phyloP scores from a whole-genome alignment of 2,797 vertebrate species.

The Coreius guichenoti region DNA sequence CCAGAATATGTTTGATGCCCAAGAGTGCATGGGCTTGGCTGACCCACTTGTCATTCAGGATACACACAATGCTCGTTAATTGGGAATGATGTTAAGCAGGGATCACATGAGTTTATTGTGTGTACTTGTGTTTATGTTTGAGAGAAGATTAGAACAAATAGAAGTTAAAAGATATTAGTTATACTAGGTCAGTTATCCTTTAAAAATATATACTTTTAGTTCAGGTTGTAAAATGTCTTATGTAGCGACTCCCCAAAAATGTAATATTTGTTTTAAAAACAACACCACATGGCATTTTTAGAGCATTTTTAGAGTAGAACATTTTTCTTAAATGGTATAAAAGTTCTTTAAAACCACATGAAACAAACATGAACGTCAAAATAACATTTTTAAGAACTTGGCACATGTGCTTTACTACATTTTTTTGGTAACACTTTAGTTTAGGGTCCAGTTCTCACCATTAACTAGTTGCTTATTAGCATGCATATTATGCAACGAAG shows the following conservation, averaged over 20 bases:
- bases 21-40: constrained; percentile 26
- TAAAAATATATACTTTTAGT: neutral
- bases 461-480: too few species aligned
- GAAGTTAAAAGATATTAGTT: neutral
- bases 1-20: constrained; percentile 35
- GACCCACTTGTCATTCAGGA: constrained; percentile 18
- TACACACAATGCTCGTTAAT: neutral
- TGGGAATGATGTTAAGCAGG: neutral
- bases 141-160: neutral
- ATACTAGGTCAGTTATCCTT: neutral
- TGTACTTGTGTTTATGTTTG: constrained; percentile 12
- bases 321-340: neutral
- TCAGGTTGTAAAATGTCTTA: neutral
- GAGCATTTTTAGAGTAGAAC: neutral
- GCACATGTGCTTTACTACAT: neutral
- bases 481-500: too few species aligned
- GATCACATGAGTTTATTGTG: neutral
- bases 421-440: too few species aligned
- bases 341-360: neutral
- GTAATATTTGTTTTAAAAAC: neutral
- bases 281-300: neutral
- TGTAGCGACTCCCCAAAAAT: neutral
- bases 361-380: neutral
- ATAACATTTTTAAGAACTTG: neutral
- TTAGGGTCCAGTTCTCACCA: too few species aligned